phyloP scores from a whole-genome alignment of 2,888 invertebrate species.

The Stomorhina lunata region DNA sequence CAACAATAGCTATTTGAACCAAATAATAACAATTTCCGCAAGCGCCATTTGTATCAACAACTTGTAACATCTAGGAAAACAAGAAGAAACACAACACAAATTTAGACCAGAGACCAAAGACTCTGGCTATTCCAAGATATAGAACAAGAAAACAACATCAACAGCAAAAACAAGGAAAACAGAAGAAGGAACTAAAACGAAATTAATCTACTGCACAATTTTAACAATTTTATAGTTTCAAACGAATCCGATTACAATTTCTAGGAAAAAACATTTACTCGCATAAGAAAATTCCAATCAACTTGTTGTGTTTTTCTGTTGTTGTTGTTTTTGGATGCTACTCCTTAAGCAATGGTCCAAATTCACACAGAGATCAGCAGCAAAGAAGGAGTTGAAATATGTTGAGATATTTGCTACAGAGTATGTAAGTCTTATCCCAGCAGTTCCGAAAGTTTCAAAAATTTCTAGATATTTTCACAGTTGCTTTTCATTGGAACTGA shows the following conservation, averaged over 20 bases:
- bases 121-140: slow-evolving; percentile 22
- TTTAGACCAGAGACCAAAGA: background rate
- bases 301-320: slow-evolving; percentile 2
- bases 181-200: background rate
- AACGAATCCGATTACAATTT: slow-evolving; percentile 69
- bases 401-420: too few relatives aligned
- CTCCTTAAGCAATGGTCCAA: slow-evolving; percentile 11
- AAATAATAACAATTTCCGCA: slow-evolving; percentile 5
- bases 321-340: background rate
- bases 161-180: background rate
- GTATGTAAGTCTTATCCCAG: too few relatives aligned
- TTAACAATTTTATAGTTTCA: slow-evolving; percentile 50
- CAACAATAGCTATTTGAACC: background rate
- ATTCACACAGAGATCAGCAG: slow-evolving; percentile 23
- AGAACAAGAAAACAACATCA: slow-evolving; percentile 12
- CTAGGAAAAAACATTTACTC: slow-evolving; percentile 43
- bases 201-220: slow-evolving; percentile 26
- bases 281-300: slow-evolving; percentile 38
- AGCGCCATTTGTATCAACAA: slow-evolving; percentile 53
- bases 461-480: too few relatives aligned
- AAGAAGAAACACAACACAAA: background rate
- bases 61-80: slow-evolving; percentile 32
- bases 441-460: too few relatives aligned
- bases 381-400: slow-evolving; percentile 16
- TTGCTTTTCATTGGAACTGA: too few relatives aligned